These are phyloP conservation scores for Ceriagrion tenellum DNA, from an alignment of 2,888 invertebrate species.

Conservation along the genomic window DNA sequence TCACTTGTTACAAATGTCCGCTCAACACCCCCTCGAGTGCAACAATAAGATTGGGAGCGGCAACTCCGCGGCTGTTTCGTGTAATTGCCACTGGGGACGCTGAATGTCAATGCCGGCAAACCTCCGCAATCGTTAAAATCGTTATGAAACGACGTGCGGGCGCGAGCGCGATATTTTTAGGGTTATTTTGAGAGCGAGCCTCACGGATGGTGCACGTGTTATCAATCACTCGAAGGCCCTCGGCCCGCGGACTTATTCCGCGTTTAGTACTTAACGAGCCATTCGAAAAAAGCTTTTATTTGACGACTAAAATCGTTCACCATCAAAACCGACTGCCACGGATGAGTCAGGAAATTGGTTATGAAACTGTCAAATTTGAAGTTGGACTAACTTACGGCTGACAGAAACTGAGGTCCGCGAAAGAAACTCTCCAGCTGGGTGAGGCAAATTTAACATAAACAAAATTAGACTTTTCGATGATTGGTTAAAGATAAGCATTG, in stretches of 20 bases:
- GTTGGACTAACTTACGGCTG: not conserved
- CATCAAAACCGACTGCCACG: not conserved
- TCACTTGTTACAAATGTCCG: not conserved
- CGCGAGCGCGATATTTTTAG: not conserved
- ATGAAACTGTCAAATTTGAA: not conserved
- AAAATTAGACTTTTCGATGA: no score
- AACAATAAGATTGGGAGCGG: not conserved
- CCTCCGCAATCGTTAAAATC: not conserved
- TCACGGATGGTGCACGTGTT: not conserved
- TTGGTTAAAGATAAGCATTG: no score
- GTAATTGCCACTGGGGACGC: not conserved
- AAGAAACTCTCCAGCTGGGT: no score
- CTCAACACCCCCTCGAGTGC: not conserved
- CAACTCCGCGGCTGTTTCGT: not conserved
- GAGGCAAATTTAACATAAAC: no score
- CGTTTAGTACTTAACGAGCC: not conserved
- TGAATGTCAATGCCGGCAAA: not conserved
- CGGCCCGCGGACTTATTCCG: not conserved
- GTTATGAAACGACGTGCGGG: not conserved
- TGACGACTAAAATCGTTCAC: not conserved
- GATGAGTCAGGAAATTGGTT: not conserved
- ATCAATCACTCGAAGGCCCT: not conserved
- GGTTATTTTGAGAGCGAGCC: no score
- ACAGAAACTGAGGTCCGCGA: no score
- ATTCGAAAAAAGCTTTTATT: not conserved